phyloP scores from a whole-genome alignment of 2,113 vertebrate species.

The Microcebus griseorufus region DNA sequence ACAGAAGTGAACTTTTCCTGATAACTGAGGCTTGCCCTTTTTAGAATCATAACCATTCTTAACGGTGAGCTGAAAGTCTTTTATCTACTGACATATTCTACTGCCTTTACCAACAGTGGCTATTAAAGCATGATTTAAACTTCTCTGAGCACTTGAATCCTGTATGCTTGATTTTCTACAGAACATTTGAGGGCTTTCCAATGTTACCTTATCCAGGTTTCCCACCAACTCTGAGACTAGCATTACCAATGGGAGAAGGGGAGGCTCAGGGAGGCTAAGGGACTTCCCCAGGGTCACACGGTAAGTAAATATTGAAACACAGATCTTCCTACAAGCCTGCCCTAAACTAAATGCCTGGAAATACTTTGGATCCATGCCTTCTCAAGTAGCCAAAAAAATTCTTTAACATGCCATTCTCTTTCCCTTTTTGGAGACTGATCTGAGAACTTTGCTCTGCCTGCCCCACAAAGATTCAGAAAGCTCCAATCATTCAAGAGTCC shows the following conservation, averaged over 20 bases:
- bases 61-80: slow-evolving; percentile 49
- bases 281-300: not conserved
- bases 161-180: slow-evolving; percentile 39
- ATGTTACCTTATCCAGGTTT: slow-evolving; percentile 21
- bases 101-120: slow-evolving; percentile 55
- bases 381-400: not conserved
- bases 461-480: slow-evolving; percentile 12
- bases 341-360: slow-evolving; percentile 13
- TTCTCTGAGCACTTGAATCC: slow-evolving; percentile 41
- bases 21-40: slow-evolving; percentile 35
- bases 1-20: slow-evolving; percentile 45
- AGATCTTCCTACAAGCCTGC: not conserved
- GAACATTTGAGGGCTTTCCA: slow-evolving; percentile 17
- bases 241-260: slow-evolving; percentile 5
- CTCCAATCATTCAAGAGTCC: slow-evolving; percentile 7
- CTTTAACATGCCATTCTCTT: not conserved
- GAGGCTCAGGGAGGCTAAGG: not conserved
- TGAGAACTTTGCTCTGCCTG: slow-evolving; percentile 33
- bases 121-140: slow-evolving; percentile 46
- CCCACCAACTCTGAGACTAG: slow-evolving; percentile 15
- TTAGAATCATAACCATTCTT: slow-evolving; percentile 49
- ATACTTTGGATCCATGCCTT: slow-evolving; percentile 20
- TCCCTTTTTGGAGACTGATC: slow-evolving; percentile 23
- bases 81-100: slow-evolving; percentile 41
- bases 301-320: slow-evolving; percentile 1